phyloP scores from a whole-genome alignment of 1,140 invertebrate species.

The Diuraphis noxia region DNA sequence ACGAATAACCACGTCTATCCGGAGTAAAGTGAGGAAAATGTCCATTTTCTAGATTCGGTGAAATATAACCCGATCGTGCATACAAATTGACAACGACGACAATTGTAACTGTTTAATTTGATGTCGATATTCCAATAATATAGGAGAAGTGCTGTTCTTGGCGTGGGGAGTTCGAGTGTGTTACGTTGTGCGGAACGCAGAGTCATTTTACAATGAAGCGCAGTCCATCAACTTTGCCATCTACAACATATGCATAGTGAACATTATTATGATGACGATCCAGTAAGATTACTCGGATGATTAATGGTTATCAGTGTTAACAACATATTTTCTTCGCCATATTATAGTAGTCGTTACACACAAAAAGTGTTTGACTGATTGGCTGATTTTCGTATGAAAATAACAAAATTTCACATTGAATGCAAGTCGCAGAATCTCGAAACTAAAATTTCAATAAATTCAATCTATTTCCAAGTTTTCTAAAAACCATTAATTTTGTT shows the following conservation, averaged over 20 bases:
- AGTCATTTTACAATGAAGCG: constrained; percentile 90
- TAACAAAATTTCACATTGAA: no score
- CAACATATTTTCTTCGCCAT: background rate
- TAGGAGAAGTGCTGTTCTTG: constrained; percentile 85
- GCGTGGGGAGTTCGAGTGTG: constrained; percentile 89
- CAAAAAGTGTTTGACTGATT: no score
- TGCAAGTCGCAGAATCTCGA: no score
- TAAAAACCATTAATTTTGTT: no score
- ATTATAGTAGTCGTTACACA: background rate
- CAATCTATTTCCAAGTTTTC: no score
- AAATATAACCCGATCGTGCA: background rate
- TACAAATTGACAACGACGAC: background rate
- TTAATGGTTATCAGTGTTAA: background rate
- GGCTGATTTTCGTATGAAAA: no score
- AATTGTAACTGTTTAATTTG: background rate
- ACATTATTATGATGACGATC: constrained; percentile 85
- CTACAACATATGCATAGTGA: constrained; percentile 90
- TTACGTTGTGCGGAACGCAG: constrained; percentile 86
- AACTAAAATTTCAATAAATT: no score
- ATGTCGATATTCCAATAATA: constrained; percentile 53
- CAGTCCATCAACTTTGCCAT: constrained; percentile 88
- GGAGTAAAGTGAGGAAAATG: background rate
- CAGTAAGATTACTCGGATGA: constrained; percentile 70
- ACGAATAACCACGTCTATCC: background rate
- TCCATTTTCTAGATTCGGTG: background rate